Percentiles rank a stretch among this genome's conserved stretches.
Conservation (phyloP, 30 jellyfish, hydroid and myxozoan genomes). For the Hydractinia echinata region DNA sequence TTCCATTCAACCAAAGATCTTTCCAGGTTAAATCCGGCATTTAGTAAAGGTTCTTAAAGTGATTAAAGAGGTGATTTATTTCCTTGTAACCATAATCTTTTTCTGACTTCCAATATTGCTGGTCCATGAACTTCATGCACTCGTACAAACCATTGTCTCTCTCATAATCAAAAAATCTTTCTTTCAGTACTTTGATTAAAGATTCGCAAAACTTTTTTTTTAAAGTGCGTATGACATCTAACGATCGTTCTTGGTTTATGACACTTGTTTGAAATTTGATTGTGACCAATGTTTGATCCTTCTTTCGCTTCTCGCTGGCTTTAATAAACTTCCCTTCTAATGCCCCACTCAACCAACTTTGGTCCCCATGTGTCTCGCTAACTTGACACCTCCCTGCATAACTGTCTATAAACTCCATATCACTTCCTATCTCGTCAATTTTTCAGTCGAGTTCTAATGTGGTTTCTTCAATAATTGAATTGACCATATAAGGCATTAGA, state of each 20-base stretch:
- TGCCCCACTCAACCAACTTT: too few relatives aligned
- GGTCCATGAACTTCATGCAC: too few relatives aligned
- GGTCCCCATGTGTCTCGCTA: too few relatives aligned
- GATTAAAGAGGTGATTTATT: slow-evolving; percentile 23
- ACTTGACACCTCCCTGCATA: too few relatives aligned
- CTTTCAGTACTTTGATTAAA: slow-evolving; percentile 11
- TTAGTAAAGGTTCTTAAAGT: slow-evolving; percentile 2
- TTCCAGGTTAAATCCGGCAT: slow-evolving; percentile 26
- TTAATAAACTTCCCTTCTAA: slow-evolving; percentile 30
- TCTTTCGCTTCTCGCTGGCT: slow-evolving; percentile 34
- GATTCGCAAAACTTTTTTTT: slow-evolving; percentile 7
- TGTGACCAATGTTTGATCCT: slow-evolving; percentile 26
- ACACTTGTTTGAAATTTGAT: slow-evolving; percentile 12
- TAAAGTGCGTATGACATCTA: background rate
- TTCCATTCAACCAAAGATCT: slow-evolving; percentile 34
- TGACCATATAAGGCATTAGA: too few relatives aligned
- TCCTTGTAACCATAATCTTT: slow-evolving; percentile 28
- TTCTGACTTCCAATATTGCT: slow-evolving; percentile 23
- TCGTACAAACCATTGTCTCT: slow-evolving; percentile 14
- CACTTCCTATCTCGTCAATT: too few relatives aligned
- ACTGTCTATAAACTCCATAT: too few relatives aligned
- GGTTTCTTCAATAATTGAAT: too few relatives aligned
- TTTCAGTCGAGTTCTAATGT: too few relatives aligned
- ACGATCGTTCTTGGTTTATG: background rate
- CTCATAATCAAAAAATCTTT: slow-evolving; percentile 22